These are phyloP conservation scores for Hestina assimilis DNA, from an alignment of 1,140 invertebrate species.

Conservation along the genomic window DNA sequence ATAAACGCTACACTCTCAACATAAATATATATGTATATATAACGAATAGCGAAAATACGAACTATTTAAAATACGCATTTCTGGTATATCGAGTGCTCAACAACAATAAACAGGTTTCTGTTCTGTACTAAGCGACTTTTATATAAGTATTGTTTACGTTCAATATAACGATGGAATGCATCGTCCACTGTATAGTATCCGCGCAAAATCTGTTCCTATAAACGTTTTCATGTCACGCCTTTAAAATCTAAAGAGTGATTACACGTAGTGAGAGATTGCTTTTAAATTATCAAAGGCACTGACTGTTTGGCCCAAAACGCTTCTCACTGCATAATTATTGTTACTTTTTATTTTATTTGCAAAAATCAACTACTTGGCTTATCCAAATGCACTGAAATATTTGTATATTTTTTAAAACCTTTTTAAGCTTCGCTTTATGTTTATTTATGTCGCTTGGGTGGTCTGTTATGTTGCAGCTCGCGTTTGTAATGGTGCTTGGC, in stretches of 20 bases:
- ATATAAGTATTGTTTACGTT: not conserved
- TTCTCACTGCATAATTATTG: not conserved
- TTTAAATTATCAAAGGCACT: no score
- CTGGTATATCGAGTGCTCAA: not conserved
- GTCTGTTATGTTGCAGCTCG: conserved; percentile 60
- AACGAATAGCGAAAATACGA: no score
- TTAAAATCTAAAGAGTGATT: no score
- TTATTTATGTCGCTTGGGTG: conserved; percentile 32
- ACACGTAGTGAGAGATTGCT: no score
- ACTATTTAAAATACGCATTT: no score
- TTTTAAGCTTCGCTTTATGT: conserved; percentile 24
- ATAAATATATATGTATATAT: no score
- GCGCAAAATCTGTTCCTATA: not conserved
- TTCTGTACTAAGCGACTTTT: not conserved
- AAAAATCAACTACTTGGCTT: not conserved
- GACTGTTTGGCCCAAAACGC: no score
- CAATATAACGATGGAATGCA: not conserved
- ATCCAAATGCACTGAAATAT: not conserved
- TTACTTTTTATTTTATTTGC: not conserved
- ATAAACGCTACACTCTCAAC: no score
- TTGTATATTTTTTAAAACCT: conserved; percentile 1
- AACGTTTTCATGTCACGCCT: not conserved
- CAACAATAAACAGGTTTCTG: not conserved
- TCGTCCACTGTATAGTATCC: not conserved
- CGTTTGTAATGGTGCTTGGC: conserved; percentile 61